phyloP scores from a whole-genome alignment of 2,797 vertebrate species.

The Momotus momota region DNA sequence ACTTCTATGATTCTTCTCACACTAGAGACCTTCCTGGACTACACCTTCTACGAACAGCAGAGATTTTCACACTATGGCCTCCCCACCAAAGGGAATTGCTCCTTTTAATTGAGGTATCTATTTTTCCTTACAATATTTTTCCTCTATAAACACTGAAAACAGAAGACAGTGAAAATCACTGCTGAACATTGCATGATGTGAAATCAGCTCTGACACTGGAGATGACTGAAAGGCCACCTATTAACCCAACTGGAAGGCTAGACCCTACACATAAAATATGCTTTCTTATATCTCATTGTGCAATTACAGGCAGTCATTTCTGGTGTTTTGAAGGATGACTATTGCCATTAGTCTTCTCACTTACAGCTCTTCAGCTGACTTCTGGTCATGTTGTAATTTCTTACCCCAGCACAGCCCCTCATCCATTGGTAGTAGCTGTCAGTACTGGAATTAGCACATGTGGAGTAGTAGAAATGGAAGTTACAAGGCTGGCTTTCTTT shows the following conservation, averaged over 20 bases:
- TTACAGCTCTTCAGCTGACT: background rate
- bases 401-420: background rate
- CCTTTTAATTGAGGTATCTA: background rate
- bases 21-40: background rate
- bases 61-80: background rate
- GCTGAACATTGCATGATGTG: background rate
- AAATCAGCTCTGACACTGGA: background rate
- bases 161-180: background rate
- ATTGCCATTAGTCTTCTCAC: background rate
- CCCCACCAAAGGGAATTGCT: background rate
- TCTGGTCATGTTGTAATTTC: background rate
- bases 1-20: background rate
- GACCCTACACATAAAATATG: fast-evolving
- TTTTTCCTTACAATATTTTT: background rate
- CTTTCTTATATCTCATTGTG: background rate
- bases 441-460: fast-evolving
- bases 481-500: background rate
- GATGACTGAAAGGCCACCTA: background rate
- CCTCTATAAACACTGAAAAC: background rate
- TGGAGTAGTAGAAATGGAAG: background rate
- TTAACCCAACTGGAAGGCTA: background rate
- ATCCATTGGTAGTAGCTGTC: fast-evolving
- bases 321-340: background rate
- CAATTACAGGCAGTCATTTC: background rate
- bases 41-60: too few relatives aligned